Evolutionary conservation across 1,140 invertebrate species (phyloP), one percentile per base, ranked within the genome.

Genomic region (Apis florea): DNA sequence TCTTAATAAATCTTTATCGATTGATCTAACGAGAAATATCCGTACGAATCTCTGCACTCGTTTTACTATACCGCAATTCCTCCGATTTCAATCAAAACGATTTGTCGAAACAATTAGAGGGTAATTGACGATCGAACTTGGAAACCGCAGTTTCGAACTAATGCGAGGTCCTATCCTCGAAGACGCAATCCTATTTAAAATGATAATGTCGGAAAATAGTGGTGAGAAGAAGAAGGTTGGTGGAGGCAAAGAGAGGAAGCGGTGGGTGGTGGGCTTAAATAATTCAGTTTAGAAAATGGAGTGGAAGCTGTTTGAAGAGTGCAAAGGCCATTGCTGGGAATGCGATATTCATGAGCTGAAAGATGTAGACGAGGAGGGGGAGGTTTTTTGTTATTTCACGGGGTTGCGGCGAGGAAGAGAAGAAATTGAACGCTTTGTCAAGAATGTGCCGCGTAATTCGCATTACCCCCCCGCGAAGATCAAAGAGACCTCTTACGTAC

Each of bases 261-360:
- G 12, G 54, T 10, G 51, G 31, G 49, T 19, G 74, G 58, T 31
- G 2, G 2, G 51, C 54, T 83, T 87, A 86, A 86, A 87, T 87
- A 87, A 87, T 87, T 86, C 85, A 87, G 81, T 79, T 86, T 87
- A 76, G 84, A 76, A 83, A 87, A 86, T 86, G 85, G 81, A 83
- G 71, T 79, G 84, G 82, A 87, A 87, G 85, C 75, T 69, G 77
- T 79, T 83, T 74, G 82, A 73, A 69, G 77, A 80, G 84, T 49
- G 85, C 84, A 80, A 79, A 85, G 84, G 75, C 80, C 61, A 79
- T 76, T 71, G 80, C 75, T 54, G 66, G 21, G 58, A 66, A 85
- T 86, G 85, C 15, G 84, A 86, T 83, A 86, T 86, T 86, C 85
- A 83, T 85, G 84, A 85, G 85, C 40, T 58, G 66, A 85, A 85